Evolutionary conservation across 2,888 invertebrate species (phyloP).

Genomic region (Synergus itoensis): DNA sequence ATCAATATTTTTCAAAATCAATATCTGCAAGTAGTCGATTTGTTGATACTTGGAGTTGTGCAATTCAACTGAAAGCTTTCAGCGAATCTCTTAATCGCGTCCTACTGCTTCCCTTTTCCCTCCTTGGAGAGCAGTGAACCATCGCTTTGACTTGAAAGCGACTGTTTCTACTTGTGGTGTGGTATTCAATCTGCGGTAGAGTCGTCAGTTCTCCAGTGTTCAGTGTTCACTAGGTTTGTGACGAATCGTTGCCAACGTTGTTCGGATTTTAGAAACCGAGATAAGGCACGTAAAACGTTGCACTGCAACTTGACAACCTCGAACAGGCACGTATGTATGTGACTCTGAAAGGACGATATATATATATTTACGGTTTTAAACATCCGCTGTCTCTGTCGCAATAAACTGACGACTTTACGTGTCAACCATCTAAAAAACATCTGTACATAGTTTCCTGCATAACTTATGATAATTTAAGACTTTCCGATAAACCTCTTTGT

Average conservation of each 20-base stretch:
- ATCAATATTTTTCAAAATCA: not conserved
- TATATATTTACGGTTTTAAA: conserved; percentile 14
- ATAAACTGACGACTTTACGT: conserved; percentile 26
- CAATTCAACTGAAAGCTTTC: not conserved
- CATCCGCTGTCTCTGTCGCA: conserved; percentile 21
- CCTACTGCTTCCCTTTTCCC: not conserved
- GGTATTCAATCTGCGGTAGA: conserved; percentile 4
- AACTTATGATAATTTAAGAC: not conserved
- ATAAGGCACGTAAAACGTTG: conserved; percentile 36
- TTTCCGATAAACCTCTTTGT: conserved; percentile 6
- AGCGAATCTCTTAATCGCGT: not conserved
- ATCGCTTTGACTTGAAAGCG: not conserved
- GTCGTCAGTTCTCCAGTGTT: conserved; percentile 3
- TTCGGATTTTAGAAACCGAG: conserved; percentile 26
- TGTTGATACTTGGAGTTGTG: not conserved
- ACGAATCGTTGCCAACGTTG: conserved; percentile 18
- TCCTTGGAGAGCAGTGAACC: conserved; percentile 6
- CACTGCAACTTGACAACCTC: conserved; percentile 31
- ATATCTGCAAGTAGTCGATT: not conserved
- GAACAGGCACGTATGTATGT: conserved; percentile 17
- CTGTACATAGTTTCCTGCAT: not conserved
- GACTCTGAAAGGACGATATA: conserved; percentile 21
- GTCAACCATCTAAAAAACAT: conserved; percentile 26
- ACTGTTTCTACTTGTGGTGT: conserved; percentile 19
- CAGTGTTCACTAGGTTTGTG: not conserved